Evolutionary conservation across 2,113 vertebrate species (phyloP).

Genomic region (Laticauda colubrina): DNA sequence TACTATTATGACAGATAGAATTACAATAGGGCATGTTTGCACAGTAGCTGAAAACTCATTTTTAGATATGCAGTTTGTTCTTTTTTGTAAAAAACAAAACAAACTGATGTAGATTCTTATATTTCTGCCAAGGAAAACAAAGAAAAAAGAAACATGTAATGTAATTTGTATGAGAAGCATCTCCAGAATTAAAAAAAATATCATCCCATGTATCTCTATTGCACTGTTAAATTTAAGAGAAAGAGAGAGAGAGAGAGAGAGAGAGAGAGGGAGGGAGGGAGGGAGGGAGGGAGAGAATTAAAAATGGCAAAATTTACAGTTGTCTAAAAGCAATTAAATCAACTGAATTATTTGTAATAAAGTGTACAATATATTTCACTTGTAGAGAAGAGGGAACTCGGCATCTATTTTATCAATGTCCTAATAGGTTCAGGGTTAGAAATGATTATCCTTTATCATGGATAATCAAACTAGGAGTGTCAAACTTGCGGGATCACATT

Average conservation of each 20-base stretch:
- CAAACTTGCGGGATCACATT: no score
- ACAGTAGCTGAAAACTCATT: constrained; percentile 2
- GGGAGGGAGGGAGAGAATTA: background rate
- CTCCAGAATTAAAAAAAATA: background rate
- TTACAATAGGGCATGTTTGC: background rate
- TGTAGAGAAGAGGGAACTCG: background rate
- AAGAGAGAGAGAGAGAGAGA: no score
- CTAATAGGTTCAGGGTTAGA: background rate
- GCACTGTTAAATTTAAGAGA: background rate
- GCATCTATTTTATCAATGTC: background rate
- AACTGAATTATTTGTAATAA: background rate
- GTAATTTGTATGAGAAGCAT: background rate
- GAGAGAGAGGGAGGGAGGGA: no score
- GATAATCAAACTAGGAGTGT: no score
- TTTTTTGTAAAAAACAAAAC: background rate
- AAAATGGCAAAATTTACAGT: background rate
- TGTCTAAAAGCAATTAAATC: background rate
- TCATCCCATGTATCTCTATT: background rate
- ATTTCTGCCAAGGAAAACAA: constrained; percentile 4
- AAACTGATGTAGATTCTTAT: background rate
- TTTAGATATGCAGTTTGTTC: background rate
- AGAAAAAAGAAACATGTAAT: background rate
- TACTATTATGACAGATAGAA: constrained; percentile 15
- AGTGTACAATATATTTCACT: background rate
- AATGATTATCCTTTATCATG: no score